Evolutionary conservation across 2,113 vertebrate species (phyloP).

Genomic region (Progne subis): DNA sequence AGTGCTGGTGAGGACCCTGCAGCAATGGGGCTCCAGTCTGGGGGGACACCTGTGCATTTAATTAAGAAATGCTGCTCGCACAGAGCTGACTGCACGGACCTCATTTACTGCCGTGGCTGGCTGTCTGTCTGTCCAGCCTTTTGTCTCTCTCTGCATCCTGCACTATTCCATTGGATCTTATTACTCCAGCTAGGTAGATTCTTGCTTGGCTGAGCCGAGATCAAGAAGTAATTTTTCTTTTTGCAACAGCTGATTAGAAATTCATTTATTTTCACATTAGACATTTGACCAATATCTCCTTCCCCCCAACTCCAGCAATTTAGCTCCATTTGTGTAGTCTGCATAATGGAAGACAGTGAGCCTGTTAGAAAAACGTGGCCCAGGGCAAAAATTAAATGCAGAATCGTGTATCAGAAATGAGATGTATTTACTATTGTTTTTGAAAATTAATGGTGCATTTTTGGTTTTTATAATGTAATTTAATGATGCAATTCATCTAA

Average conservation of each 20-base stretch:
- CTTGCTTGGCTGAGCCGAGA: slow-evolving; percentile 83
- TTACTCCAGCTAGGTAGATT: slow-evolving; percentile 73
- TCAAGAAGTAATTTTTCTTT: slow-evolving; percentile 87
- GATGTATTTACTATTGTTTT: slow-evolving; percentile 96
- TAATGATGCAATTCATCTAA: slow-evolving; percentile 99
- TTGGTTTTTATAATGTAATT: slow-evolving; percentile 99
- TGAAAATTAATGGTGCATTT: slow-evolving; percentile 99
- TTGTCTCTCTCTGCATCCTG: slow-evolving; percentile 49
- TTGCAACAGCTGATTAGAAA: slow-evolving; percentile 88
- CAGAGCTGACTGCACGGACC: slow-evolving; percentile 18
- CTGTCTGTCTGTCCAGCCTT: slow-evolving; percentile 23
- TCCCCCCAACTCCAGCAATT: slow-evolving; percentile 79
- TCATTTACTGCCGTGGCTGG: slow-evolving; percentile 23
- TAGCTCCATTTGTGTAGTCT: slow-evolving; percentile 87
- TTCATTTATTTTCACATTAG: slow-evolving; percentile 86
- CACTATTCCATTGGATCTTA: slow-evolving; percentile 45
- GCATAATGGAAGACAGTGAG: slow-evolving; percentile 91
- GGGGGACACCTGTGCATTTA: slow-evolving; percentile 19
- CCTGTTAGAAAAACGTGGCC: slow-evolving; percentile 82
- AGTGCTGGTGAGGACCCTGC: background rate
- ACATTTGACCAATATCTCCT: slow-evolving; percentile 74
- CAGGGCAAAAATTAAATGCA: slow-evolving; percentile 88
- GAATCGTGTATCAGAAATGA: slow-evolving; percentile 88
- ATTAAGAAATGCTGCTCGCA: slow-evolving; percentile 60
- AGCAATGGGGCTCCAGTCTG: background rate